Percentiles rank a stretch among this genome's conserved stretches.
These are phyloP conservation scores for Megalopta genalis DNA, from an alignment of 1,140 invertebrate genomes.

Conservation along the genomic window DNA sequence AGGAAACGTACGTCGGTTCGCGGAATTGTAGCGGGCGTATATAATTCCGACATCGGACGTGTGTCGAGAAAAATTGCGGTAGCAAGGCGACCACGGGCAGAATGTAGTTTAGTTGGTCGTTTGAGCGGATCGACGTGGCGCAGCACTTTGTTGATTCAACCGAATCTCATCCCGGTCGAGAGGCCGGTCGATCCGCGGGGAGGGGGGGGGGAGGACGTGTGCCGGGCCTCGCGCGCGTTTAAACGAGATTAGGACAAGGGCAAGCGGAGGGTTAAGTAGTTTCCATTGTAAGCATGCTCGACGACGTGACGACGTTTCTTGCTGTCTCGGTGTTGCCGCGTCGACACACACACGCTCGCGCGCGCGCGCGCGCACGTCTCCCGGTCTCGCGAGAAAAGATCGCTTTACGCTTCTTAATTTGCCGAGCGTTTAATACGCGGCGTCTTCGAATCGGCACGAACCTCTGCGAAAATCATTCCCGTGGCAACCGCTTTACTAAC, in stretches of 20 bases:
- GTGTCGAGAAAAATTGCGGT: too few species aligned
- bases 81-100: too few species aligned
- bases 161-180: slow-evolving; percentile 30
- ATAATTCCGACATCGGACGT: too few species aligned
- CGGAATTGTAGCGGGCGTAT: too few species aligned
- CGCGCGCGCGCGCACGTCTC: too few species aligned
- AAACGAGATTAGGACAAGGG: slow-evolving; percentile 62
- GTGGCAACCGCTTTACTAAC: too few species aligned
- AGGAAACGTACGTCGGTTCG: too few species aligned
- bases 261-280: slow-evolving; percentile 61
- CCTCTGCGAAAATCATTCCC: too few species aligned
- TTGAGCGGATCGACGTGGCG: background rate
- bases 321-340: slow-evolving; percentile 12
- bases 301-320: slow-evolving; percentile 53
- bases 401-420: slow-evolving; percentile 7
- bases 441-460: too few species aligned
- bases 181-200: slow-evolving; percentile 25
- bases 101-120: slow-evolving; percentile 3
- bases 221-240: slow-evolving; percentile 35
- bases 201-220: slow-evolving; percentile 28
- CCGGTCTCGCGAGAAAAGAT: background rate
- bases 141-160: slow-evolving; percentile 49
- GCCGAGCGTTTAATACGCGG: background rate
- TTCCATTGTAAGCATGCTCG: slow-evolving; percentile 58
- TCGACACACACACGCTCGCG: background rate